These are phyloP conservation scores for Aphis gossypii DNA, from an alignment of 1,140 invertebrate genomes.

Conservation along the genomic window DNA sequence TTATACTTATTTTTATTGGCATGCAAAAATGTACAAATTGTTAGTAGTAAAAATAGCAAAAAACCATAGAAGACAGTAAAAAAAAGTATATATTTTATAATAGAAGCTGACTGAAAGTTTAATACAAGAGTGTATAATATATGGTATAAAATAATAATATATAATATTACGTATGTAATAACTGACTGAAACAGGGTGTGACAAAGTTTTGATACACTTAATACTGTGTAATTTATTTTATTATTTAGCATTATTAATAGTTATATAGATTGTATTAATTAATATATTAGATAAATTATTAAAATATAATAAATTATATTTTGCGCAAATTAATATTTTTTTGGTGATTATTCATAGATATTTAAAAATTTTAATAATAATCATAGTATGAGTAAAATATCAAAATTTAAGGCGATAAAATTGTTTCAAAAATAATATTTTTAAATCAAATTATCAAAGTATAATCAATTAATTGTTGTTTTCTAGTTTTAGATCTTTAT, in stretches of 20 bases:
- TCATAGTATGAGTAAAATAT: too few species aligned
- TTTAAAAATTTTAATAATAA: background rate
- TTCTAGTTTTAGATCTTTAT: background rate
- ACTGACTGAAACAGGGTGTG: constrained; percentile 30
- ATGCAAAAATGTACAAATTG: constrained; percentile 46
- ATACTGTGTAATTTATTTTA: background rate
- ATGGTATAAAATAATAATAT: constrained; percentile 14
- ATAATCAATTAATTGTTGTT: background rate
- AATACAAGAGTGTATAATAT: constrained; percentile 29
- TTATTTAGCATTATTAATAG: background rate
- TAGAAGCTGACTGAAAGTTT: constrained; percentile 19
- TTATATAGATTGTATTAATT: background rate
- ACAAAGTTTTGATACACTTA: constrained; percentile 6
- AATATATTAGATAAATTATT: background rate
- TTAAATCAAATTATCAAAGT: background rate
- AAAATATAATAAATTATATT: background rate
- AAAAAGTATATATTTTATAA: constrained; percentile 12
- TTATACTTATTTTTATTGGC: constrained; percentile 46
- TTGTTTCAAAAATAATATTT: too few species aligned
- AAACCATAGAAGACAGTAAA: constrained; percentile 30
- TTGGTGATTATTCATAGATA: background rate
- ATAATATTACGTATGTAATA: constrained; percentile 14
- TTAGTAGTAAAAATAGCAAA: constrained; percentile 21
- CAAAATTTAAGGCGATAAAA: too few species aligned
- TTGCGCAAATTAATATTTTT: background rate